These are phyloP conservation scores for Eubasilissa splendida DNA, from an alignment of 2,888 invertebrate species.

Conservation along the genomic window DNA sequence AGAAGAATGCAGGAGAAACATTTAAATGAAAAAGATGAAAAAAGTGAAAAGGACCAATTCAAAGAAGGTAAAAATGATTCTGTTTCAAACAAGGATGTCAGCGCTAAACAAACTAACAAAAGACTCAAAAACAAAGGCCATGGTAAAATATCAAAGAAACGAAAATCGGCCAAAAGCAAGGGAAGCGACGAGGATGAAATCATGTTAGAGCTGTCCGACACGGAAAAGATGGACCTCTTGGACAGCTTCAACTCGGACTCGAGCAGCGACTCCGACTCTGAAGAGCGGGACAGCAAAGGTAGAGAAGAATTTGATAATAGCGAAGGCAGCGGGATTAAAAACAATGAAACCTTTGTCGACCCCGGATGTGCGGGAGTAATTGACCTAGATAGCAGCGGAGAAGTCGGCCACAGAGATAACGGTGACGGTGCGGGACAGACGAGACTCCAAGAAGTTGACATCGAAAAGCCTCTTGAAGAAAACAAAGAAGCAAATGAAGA, in stretches of 20 bases:
- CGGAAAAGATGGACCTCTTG: conserved; percentile 70
- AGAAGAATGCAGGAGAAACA: not conserved
- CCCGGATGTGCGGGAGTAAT: not conserved
- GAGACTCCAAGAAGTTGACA: too few relatives aligned
- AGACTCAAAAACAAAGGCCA: conserved; percentile 7
- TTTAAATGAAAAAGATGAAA: not conserved
- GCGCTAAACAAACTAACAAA: not conserved
- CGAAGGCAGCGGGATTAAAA: not conserved
- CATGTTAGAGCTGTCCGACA: conserved; percentile 68
- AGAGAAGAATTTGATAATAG: not conserved
- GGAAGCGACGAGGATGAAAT: conserved; percentile 67
- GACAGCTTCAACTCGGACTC: conserved; percentile 66
- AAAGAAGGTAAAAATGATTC: not conserved
- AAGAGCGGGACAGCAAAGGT: not conserved
- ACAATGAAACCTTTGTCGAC: not conserved
- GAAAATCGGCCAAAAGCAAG: conserved; percentile 59
- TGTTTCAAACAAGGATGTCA: not conserved
- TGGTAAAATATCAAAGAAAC: conserved; percentile 64
- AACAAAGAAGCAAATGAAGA: too few relatives aligned
- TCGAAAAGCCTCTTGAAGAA: too few relatives aligned
- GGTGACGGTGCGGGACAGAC: not conserved
- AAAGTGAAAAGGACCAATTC: not conserved
- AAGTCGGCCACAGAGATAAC: not conserved
- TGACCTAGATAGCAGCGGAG: conserved; percentile 9
- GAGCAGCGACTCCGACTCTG: conserved; percentile 56